These are phyloP conservation scores for Pipistrellus pipistrellus DNA, from an alignment of 2,797 vertebrate species.

Conservation along the genomic window DNA sequence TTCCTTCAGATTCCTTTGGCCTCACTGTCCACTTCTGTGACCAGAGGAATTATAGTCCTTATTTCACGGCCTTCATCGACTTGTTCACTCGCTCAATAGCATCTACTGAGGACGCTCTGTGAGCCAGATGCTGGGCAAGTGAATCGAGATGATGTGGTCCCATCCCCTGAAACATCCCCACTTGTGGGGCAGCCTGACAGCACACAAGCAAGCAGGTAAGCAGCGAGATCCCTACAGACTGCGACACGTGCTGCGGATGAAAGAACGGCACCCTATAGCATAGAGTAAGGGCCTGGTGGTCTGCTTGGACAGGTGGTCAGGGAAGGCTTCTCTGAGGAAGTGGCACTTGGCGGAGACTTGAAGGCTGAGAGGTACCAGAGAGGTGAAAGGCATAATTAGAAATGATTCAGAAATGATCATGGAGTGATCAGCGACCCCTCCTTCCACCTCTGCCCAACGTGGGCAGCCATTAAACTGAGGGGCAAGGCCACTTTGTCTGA, in stretches of 20 bases:
- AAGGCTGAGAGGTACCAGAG: neutral
- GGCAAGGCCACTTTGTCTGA: neutral
- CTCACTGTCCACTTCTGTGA: neutral
- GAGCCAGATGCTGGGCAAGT: neutral
- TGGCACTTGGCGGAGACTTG: neutral
- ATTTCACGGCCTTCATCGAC: neutral
- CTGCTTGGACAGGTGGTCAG: neutral
- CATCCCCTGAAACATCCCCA: neutral
- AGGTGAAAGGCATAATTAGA: neutral
- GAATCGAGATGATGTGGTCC: fast-evolving
- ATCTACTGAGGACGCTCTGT: neutral
- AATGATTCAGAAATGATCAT: neutral
- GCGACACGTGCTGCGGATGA: neutral
- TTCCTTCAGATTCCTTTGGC: neutral
- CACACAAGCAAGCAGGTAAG: neutral
- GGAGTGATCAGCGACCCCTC: neutral
- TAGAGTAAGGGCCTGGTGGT: neutral
- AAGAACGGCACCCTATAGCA: neutral
- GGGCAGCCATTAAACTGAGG: neutral
- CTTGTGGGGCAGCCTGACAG: too few relatives aligned
- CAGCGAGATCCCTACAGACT: neutral
- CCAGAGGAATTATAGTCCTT: neutral
- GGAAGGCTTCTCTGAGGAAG: neutral
- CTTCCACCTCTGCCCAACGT: neutral
- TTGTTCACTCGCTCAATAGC: neutral